A percentile compares a stretch with the other conserved stretches of the same genome.
Conservation (phyloP, 2,797 vertebrate genomes). For the Pangasius krempfi region DNA sequence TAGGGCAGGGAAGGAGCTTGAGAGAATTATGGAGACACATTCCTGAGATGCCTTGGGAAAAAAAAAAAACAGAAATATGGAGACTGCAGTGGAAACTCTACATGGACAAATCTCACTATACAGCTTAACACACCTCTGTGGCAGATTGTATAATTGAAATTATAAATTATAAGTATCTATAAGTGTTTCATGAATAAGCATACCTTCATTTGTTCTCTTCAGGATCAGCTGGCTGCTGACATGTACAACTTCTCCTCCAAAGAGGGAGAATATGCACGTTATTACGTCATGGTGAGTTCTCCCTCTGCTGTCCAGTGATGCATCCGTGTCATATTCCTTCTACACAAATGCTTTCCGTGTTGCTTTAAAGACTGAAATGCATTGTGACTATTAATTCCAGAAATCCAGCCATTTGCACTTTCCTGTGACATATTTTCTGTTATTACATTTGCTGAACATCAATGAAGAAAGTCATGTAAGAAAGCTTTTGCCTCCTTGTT, state of each 20-base stretch:
- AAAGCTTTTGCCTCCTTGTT: conserved; percentile 56
- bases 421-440: not conserved
- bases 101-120: not conserved
- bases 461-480: not conserved
- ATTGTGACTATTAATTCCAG: not conserved
- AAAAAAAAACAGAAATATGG: not conserved
- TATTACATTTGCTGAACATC: not conserved
- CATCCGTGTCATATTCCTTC: not conserved
- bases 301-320: conserved; percentile 5
- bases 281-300: conserved; percentile 86
- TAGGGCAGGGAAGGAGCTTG: not conserved
- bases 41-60: not conserved
- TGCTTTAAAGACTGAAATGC: not conserved
- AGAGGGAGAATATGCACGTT: conserved; percentile 91
- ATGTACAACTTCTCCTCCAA: conserved; percentile 95
- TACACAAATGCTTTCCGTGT: not conserved
- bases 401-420: not conserved
- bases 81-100: not conserved
- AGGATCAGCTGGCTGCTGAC: conserved; percentile 97
- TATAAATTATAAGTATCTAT: no score
- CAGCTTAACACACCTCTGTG: not conserved
- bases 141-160: not conserved
- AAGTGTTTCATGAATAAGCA: not conserved
- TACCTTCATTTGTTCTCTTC: conserved; percentile 35
- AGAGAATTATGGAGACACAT: not conserved